Percentiles rank a stretch among this genome's conserved stretches.
phyloP scores from a whole-genome alignment of 2,113 vertebrate genomes.

The Muntiacus muntjak region DNA sequence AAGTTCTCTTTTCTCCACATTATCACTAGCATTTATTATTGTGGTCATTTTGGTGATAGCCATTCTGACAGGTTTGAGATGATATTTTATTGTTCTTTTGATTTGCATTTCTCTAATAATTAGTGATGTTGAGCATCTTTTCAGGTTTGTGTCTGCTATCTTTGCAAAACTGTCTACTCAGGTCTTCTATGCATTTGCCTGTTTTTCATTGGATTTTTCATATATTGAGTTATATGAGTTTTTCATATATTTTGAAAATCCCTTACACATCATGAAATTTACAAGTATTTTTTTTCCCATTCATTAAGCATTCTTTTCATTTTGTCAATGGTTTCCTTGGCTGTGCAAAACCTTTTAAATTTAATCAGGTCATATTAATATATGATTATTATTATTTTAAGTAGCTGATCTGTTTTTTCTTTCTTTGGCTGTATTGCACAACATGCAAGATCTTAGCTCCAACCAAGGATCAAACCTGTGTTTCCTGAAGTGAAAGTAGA shows the following conservation, averaged over 20 bases:
- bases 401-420: background rate
- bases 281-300: background rate
- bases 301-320: background rate
- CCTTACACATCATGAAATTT: background rate
- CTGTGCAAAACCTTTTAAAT: background rate
- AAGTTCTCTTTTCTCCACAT: background rate
- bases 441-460: background rate
- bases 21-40: background rate
- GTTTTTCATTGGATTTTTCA: background rate
- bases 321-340: background rate
- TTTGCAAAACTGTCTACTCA: background rate
- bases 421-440: background rate
- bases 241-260: background rate
- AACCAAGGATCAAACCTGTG: background rate
- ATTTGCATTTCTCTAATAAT: background rate
- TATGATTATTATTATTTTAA: background rate
- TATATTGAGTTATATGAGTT: background rate
- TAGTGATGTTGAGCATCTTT: background rate
- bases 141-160: background rate
- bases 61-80: background rate
- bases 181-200: background rate
- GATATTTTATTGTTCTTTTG: background rate
- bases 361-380: background rate
- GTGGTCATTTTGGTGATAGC: background rate
- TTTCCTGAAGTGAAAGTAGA: background rate